Conservation (phyloP, 2,113 vertebrate genomes). For the Rhinopithecus roxellana region DNA sequence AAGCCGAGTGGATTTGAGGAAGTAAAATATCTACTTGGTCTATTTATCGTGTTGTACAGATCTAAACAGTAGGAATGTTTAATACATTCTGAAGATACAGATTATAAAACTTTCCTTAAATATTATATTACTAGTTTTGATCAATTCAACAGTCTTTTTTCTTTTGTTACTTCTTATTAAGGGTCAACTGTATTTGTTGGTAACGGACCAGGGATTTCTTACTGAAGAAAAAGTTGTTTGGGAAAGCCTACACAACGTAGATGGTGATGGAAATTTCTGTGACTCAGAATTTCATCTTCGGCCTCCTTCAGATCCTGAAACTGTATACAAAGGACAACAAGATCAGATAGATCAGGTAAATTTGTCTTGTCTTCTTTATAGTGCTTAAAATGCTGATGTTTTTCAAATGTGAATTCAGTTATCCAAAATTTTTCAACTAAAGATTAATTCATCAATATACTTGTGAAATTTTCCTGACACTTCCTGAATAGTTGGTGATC, state of each 20-base stretch:
- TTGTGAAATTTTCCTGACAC: slow-evolving; percentile 3
- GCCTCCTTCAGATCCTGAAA: slow-evolving; percentile 97
- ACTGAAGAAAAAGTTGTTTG: slow-evolving; percentile 99
- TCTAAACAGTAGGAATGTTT: background rate
- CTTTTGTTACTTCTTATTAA: slow-evolving; percentile 76
- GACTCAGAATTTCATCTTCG: slow-evolving; percentile 96
- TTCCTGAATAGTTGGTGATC: background rate
- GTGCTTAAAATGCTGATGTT: background rate
- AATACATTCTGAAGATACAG: background rate
- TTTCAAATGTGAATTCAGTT: background rate
- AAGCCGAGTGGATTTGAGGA: background rate
- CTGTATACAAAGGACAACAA: slow-evolving; percentile 96
- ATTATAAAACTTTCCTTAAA: slow-evolving; percentile 1
- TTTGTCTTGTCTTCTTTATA: background rate
- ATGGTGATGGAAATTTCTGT: slow-evolving; percentile 98
- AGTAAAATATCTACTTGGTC: background rate
- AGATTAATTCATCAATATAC: background rate
- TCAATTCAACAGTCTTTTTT: slow-evolving; percentile 34
- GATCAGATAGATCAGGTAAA: slow-evolving; percentile 99
- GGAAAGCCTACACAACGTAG: slow-evolving; percentile 99
- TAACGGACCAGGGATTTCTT: slow-evolving; percentile 98
- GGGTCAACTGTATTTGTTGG: slow-evolving; percentile 97
- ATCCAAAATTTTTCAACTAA: slow-evolving; percentile 23
- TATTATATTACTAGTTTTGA: slow-evolving; percentile 3
- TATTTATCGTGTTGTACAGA: background rate